Evolutionary conservation across 2,113 vertebrate genomes (phyloP), one percentile per base, ranked within the genome.

Genomic region (Prochilodus magdalenae): DNA sequence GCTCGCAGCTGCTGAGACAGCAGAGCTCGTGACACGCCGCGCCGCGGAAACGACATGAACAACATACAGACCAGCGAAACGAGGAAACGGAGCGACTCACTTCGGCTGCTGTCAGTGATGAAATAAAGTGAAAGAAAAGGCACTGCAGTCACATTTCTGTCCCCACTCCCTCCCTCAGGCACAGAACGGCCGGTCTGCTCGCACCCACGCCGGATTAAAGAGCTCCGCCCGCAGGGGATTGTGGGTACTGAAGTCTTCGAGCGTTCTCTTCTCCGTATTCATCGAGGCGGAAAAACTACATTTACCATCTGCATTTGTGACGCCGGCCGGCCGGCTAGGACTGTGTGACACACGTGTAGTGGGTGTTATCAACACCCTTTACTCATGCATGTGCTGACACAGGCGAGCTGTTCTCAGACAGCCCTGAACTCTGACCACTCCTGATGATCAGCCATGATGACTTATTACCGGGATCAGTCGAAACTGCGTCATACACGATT

Each of bases 201-300:
- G 16, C 0, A 6, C 51, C 65, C 80, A 82, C 55, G 75, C 75
- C 40, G 40, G 40, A 26, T 10, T 18, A 33, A 4, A 16, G 49
- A 22, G 20, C n/a, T n/a, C 29, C 33, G 12, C 20, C 22, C 24
- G 82, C 79, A 40, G 12, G 4, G 81, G 16, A 77, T 77, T 83
- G 7, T 83, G 81, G 85, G 81, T 26, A 60, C 36, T 83, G 85
- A 80, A 83, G 81, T 86, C 47, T 36, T 13, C 7, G 2, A 2
- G 5, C 7, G 0, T 12, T 13, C 4, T 0, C 13, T 59, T 67
- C 4, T 3, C 2, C 7, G n/a, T 0, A 13, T 5, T 16, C 26
- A 4, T 1, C 1, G 7, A 0, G 13, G 5, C 0, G 10, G 27
- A 72, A 63, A 83, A 67, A 77, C 69, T 63, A 49, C 77, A 74